Evolutionary conservation across 2,888 invertebrate species (phyloP), one percentile per base, ranked within the genome.

Genomic region (Parnassius glacialis): DNA sequence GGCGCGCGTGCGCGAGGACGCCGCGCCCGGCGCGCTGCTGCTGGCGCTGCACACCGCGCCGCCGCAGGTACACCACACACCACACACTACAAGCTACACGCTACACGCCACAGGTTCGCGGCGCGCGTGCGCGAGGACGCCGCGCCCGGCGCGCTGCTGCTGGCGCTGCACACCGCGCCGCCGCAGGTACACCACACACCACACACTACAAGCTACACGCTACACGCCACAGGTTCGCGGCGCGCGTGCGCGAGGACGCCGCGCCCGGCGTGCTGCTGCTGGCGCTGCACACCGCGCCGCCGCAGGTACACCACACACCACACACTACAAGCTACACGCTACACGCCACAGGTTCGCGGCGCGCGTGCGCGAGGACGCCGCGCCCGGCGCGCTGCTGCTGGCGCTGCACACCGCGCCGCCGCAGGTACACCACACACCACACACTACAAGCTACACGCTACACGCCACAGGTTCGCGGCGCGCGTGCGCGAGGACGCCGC

Each of bases 401-500:
- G 95, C 95, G 2, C 84, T 95, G 62, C 92, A 94, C 56, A 96
- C 95, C 1, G 94, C 94, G 47, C 64, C 73, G n/a, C 61, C 59
- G 1, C 62, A 61, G 61, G 68, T 92, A 93, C 68, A 16, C 16
- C 92, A 93, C 68, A 16, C 16, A 5, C 25, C 3, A 3, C 25
- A 25, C 25, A 25, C 25, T 25, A 2, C 25, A 25, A 2, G 2
- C 25, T 25, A 3, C 25, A 25, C 7, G 3, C 25, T 25, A 25
- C 7, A 25, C 25, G 25, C 25, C 1, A 16, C 57, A 93, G 94
- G 64, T 97, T 95, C 85, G 83, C 93, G 57, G 94, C 95, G 64
- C 93, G 93, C 41, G 94, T 95, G 20, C 92, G 95, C 44, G 98
- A 98, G 87, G 95, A 95, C 74, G 93, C 95, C 12, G 94, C 96